A percentile compares a stretch with the other conserved stretches of the same genome.
Conservation (phyloP, 2,888 invertebrate species). For the Sinodicranocentrus sp. region DNA sequence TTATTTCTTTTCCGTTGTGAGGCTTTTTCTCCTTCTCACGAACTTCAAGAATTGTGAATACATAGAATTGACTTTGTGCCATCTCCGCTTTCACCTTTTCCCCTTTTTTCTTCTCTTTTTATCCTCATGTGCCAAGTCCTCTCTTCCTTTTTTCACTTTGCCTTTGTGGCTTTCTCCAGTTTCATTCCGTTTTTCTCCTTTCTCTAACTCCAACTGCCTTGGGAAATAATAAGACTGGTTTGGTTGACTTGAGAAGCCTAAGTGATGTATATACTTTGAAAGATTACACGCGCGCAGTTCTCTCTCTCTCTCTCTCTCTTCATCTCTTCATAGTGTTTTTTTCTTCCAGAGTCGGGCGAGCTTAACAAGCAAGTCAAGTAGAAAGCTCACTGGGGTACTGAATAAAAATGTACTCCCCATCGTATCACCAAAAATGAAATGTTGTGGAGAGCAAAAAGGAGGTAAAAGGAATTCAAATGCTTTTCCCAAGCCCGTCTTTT, state of each 20-base stretch:
- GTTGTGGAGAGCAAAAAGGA: not conserved
- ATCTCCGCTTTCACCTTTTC: conserved; percentile 51
- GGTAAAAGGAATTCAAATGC: not conserved
- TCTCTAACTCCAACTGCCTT: conserved; percentile 40
- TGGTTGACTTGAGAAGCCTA: not conserved
- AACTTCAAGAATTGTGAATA: not conserved
- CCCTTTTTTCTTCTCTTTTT: conserved; percentile 36
- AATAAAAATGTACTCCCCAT: not conserved
- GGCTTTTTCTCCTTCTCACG: not conserved
- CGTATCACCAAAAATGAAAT: not conserved
- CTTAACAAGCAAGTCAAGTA: no score
- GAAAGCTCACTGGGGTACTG: conserved; percentile 2
- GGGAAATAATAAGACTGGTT: conserved; percentile 56
- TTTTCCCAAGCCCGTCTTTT: no score
- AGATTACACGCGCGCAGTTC: not conserved
- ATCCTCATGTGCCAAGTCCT: not conserved
- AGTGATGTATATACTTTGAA: conserved; percentile 10
- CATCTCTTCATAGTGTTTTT: no score
- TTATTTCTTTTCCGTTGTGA: not conserved
- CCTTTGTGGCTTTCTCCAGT: conserved; percentile 10
- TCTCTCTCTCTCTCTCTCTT: no score
- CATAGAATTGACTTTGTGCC: conserved; percentile 57
- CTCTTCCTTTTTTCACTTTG: not conserved
- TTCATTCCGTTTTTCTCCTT: conserved; percentile 22
- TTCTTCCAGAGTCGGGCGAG: not conserved